A percentile compares a stretch with the other conserved stretches of the same genome.
These are phyloP conservation scores for Cantharis flavilabris DNA, from an alignment of 2,888 invertebrate genomes.

Conservation along the genomic window DNA sequence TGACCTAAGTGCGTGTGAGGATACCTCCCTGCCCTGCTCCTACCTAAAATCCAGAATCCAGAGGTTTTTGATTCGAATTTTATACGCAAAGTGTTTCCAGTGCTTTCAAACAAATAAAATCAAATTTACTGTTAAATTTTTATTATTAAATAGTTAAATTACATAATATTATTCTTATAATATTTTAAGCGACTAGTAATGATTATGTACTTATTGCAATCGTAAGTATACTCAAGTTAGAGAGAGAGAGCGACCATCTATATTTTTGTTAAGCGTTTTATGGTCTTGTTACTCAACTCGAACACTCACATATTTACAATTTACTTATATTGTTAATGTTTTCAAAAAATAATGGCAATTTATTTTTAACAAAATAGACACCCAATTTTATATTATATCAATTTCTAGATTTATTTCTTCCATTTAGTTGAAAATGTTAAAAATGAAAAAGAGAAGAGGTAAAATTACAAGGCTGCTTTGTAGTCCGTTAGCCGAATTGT, in stretches of 20 bases:
- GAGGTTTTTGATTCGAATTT: too few species aligned
- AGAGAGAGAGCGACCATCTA: neutral
- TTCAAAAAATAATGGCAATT: neutral
- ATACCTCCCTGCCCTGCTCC: too few species aligned
- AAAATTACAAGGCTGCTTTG: neutral
- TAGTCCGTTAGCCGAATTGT: constrained; percentile 10
- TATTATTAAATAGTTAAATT: neutral
- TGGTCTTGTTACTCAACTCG: neutral
- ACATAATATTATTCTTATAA: neutral
- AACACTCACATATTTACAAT: neutral
- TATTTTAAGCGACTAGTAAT: neutral
- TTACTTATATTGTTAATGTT: neutral
- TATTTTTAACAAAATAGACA: neutral
- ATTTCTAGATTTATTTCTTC: neutral
- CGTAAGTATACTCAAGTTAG: neutral
- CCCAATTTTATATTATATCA: neutral
- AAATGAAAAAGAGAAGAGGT: neutral
- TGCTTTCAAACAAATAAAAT: too few species aligned
- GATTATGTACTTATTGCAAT: neutral
- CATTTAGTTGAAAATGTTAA: neutral
- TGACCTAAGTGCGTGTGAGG: too few species aligned
- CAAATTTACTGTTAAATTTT: neutral
- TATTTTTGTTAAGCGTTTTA: neutral
- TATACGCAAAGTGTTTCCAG: too few species aligned
- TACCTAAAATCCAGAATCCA: too few species aligned